Evolutionary conservation across 2,113 vertebrate genomes (phyloP), one percentile per base, ranked within the genome.

Genomic region (Labrus mixtus): DNA sequence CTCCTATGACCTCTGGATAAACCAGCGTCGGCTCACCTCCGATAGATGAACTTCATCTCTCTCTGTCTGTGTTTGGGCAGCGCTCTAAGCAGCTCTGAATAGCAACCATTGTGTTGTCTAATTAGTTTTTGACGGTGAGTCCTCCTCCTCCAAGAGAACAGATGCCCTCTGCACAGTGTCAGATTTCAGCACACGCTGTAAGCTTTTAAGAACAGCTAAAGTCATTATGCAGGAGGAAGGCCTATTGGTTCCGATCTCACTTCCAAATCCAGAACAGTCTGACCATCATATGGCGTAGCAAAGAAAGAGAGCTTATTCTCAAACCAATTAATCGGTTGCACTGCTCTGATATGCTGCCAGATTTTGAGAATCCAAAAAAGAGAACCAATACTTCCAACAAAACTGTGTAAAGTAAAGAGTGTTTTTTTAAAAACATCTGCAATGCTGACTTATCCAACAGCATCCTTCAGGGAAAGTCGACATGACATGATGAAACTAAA

Each of bases 141-240:
- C 86, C 37, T 83, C 68, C 37, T 83, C 68, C 45, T 84, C 19
- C 4, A 73, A 81, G 61, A 62, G 78, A 86, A 73, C 87, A 89
- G 79, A 90, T 83, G 90, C 81, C 80, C 46, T 68, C 59, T 25
- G 68, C 74, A 15, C 77, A 37, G 76, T 83, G 81, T 88, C 87
- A 66, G 64, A 61, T 89, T 87, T 89, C 86, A 81, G 78, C 68
- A 63, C 79, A 54, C 57, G 57, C 82, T 55, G 8, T 79, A 85
- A 89, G 85, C 85, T 83, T 70, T 79, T 89, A 85, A 89, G 83
- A 87, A 56, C 25, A 41, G 79, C 77, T 88, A 54, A 86, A 85
- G 87, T 68, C 76, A 48, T 84, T 74, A 84, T 65, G 68, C 5
- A 48, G 84, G 39, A 77, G 55, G 46, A 4, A 20, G 61, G 59